phyloP scores from a whole-genome alignment of 2,113 vertebrate genomes.

The Isichthys henryi region DNA sequence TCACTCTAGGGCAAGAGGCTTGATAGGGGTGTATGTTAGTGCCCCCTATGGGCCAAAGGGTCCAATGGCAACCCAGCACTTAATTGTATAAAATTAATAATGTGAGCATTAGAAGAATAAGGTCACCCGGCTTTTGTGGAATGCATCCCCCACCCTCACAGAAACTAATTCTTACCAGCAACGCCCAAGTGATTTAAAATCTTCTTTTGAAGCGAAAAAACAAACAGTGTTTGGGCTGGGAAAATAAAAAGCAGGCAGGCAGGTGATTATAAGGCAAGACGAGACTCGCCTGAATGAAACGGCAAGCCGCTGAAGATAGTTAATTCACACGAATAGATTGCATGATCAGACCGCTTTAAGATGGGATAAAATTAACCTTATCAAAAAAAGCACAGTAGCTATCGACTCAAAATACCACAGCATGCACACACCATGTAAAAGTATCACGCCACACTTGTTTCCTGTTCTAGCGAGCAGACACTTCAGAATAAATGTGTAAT shows the following conservation, averaged over 20 bases:
- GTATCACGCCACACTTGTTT: not conserved
- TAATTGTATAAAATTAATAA: not conserved
- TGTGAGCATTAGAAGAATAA: not conserved
- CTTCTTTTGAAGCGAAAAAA: not conserved
- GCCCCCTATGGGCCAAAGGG: not conserved
- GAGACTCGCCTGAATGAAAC: not conserved
- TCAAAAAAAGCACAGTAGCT: not conserved
- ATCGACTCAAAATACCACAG: not conserved
- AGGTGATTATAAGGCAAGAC: not conserved
- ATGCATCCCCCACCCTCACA: not conserved
- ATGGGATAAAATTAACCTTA: not conserved
- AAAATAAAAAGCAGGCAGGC: not conserved
- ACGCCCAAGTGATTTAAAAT: not conserved
- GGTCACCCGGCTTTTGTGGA: not conserved
- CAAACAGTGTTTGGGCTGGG: not conserved
- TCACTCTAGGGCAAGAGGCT: constrained; percentile 43
- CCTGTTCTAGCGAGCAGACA: not conserved
- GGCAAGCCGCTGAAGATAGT: not conserved
- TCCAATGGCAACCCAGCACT: not conserved
- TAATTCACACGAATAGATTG: not conserved
- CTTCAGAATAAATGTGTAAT: not conserved
- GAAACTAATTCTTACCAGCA: constrained; percentile 1
- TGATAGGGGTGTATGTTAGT: not conserved
- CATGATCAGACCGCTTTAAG: not conserved
- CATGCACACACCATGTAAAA: not conserved